Percentiles rank a stretch among this genome's conserved stretches.
phyloP scores from a whole-genome alignment of 2,113 vertebrate species.

The Chaetodon trifascialis region DNA sequence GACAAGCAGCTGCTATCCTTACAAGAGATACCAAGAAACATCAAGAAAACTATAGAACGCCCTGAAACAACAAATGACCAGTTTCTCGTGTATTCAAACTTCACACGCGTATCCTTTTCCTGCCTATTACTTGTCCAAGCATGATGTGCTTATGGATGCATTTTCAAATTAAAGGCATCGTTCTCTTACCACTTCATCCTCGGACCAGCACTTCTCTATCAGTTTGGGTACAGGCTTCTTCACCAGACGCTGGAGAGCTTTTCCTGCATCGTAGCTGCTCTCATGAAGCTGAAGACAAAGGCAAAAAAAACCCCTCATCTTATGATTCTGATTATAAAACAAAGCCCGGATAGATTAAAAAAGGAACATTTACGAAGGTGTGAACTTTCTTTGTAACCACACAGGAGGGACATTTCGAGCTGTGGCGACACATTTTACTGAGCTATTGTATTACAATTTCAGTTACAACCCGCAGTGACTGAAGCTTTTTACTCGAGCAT shows the following conservation, averaged over 20 bases:
- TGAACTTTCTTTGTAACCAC: neutral
- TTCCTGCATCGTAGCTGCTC: constrained; percentile 97
- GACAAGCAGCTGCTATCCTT: neutral
- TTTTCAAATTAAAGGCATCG: neutral
- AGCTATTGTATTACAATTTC: neutral
- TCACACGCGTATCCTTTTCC: neutral
- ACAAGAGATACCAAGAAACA: neutral
- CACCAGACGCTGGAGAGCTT: constrained; percentile 97
- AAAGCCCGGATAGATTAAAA: neutral
- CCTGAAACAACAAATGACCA: neutral
- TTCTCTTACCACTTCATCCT: constrained; percentile 97
- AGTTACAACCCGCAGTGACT: constrained; percentile 19
- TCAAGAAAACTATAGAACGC: neutral
- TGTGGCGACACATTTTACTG: constrained; percentile 3
- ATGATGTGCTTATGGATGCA: neutral
- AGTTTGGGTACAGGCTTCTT: constrained; percentile 98
- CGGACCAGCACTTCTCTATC: constrained; percentile 99
- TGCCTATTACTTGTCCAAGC: neutral
- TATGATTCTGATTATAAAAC: neutral
- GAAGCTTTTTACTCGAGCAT: constrained; percentile 13
- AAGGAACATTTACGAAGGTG: neutral
- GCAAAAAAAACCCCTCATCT: neutral
- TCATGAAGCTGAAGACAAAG: constrained; percentile 91
- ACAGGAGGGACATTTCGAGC: neutral
- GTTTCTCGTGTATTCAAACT: neutral